phyloP scores from a whole-genome alignment of 37 sponge, comb jelly and placozoan species.

The Tethya wilhelma region DNA sequence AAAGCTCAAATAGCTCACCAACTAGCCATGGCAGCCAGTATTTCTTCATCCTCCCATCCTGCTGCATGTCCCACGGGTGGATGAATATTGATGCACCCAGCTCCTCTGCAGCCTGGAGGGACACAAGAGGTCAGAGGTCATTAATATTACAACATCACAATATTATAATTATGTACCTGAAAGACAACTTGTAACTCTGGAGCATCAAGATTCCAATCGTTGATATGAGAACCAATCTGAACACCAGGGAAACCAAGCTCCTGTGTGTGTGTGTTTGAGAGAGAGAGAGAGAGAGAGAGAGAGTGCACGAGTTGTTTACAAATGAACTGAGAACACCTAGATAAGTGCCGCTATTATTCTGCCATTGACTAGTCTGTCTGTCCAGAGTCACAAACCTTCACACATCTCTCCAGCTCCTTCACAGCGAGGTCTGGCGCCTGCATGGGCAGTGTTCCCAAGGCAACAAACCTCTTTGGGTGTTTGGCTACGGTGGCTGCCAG shows the following conservation, averaged over 20 bases:
- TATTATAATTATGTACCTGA: conserved; percentile 37
- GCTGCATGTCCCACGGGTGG: conserved; percentile 95
- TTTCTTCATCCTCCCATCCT: conserved; percentile 84
- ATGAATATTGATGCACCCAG: conserved; percentile 78
- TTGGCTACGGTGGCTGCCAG: conserved; percentile 74
- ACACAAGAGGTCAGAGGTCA: not conserved
- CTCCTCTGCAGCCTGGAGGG: conserved; percentile 83
- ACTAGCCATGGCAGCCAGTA: conserved; percentile 96
- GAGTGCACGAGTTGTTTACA: not conserved
- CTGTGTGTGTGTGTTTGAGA: conserved; percentile 15
- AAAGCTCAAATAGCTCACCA: conserved; percentile 37
- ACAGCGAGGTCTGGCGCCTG: conserved; percentile 91
- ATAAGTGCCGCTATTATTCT: not conserved
- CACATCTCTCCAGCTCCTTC: conserved; percentile 85
- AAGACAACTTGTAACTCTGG: conserved; percentile 89
- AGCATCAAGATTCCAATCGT: conserved; percentile 88
- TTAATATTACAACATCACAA: not conserved
- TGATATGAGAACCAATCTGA: conserved; percentile 95
- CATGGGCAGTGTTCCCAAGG: conserved; percentile 92
- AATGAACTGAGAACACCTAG: not conserved
- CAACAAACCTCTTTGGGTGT: conserved; percentile 79
- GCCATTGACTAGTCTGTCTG: not conserved
- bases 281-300: conserved; percentile 10
- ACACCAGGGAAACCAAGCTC: conserved; percentile 87
- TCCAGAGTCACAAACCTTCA: conserved; percentile 44